Conservation (phyloP, 2,113 vertebrate species). For the Thunnus thynnus region DNA sequence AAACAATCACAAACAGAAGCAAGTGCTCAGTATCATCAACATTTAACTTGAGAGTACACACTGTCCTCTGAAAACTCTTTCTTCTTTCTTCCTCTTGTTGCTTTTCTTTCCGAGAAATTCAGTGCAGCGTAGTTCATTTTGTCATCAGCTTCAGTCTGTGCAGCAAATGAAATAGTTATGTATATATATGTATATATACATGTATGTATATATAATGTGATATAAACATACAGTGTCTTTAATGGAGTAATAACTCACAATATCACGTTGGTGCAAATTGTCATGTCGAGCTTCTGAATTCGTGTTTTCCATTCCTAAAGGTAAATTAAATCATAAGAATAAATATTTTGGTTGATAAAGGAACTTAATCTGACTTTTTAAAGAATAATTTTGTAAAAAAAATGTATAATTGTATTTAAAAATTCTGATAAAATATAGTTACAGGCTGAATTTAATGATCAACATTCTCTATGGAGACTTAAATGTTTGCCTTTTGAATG, state of each 20-base stretch:
- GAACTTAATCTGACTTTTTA: neutral
- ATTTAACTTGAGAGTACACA: conserved; percentile 5
- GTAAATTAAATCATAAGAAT: neutral
- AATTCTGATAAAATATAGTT: too few species aligned
- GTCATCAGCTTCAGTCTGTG: conserved; percentile 6
- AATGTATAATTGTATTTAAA: too few species aligned
- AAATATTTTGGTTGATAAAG: neutral
- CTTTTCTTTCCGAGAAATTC: conserved; percentile 11
- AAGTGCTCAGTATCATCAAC: neutral
- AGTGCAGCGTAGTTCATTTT: conserved; percentile 32
- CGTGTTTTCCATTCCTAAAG: neutral
- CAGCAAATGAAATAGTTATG: neutral
- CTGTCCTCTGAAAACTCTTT: neutral
- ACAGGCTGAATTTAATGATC: too few species aligned
- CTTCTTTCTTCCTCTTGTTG: neutral
- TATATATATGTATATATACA: neutral
- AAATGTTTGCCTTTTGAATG: too few species aligned
- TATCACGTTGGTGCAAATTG: neutral
- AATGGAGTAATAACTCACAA: neutral
- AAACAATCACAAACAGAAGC: too few species aligned
- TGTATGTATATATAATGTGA: neutral
- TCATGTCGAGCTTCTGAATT: neutral
- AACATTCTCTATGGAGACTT: too few species aligned
- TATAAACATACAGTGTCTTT: neutral
- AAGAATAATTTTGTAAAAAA: neutral